phyloP scores from a whole-genome alignment of 2,113 vertebrate genomes.

The Syngnathus floridae region DNA sequence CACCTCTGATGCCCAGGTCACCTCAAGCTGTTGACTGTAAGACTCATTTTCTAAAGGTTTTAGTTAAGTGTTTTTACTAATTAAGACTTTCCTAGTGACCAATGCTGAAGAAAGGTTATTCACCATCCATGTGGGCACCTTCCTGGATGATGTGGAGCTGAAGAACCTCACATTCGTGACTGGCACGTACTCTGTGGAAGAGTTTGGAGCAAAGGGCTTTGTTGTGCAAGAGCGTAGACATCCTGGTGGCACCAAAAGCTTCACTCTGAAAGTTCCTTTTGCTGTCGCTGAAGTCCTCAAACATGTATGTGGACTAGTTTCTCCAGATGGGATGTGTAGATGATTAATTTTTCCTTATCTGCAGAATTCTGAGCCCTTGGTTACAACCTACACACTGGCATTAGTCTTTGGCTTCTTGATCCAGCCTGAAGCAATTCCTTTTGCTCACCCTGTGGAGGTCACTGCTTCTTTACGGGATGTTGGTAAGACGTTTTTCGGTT shows the following conservation, averaged over 20 bases:
- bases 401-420: slow-evolving; percentile 60
- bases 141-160: slow-evolving; percentile 75
- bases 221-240: slow-evolving; percentile 41
- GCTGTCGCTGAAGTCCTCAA: slow-evolving; percentile 55
- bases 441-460: slow-evolving; percentile 41
- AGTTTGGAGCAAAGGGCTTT: slow-evolving; percentile 59
- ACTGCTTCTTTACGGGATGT: slow-evolving; percentile 49
- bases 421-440: slow-evolving; percentile 54
- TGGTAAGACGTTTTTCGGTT: slow-evolving; percentile 41
- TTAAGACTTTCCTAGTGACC: slow-evolving; percentile 45
- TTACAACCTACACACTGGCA: slow-evolving; percentile 48
- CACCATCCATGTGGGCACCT: slow-evolving; percentile 61
- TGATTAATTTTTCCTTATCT: not conserved
- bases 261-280: slow-evolving; percentile 65
- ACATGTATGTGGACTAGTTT: slow-evolving; percentile 53
- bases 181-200: slow-evolving; percentile 47
- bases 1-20: slow-evolving; percentile 48
- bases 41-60: not conserved
- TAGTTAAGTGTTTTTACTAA: fast-evolving
- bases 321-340: not conserved
- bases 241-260: slow-evolving; percentile 65
- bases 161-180: slow-evolving; percentile 67
- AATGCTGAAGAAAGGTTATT: slow-evolving; percentile 51
- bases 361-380: slow-evolving; percentile 49
- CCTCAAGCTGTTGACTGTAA: slow-evolving; percentile 46